These are phyloP conservation scores for Caenorhabditis elegans DNA, from an alignment of 1,140 invertebrate genomes.

Conservation along the genomic window WBcel235 BX284603.4:841001-841500, in stretches of 20 bases:
- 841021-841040: constrained; percentile 44
- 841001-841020: constrained; percentile 35
- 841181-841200: neutral
- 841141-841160: constrained; percentile 44
- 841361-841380: neutral
- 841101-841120: constrained; percentile 42
- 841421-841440: constrained; percentile 7
- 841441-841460: neutral
- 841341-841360: neutral
- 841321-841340: neutral
- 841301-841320: neutral
- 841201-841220: constrained; percentile 42
- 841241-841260: constrained; percentile 28
- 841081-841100: constrained; percentile 35
- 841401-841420: neutral
- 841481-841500: neutral
- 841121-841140: constrained; percentile 36
- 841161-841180: no score
- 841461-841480: neutral
- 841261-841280: neutral
- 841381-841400: neutral
- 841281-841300: neutral
- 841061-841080: constrained; percentile 36
- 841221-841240: constrained; percentile 16
- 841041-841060: constrained; percentile 33